These are phyloP conservation scores for Alectura lathami DNA, from an alignment of 2,113 vertebrate genomes.

Conservation along the genomic window DNA sequence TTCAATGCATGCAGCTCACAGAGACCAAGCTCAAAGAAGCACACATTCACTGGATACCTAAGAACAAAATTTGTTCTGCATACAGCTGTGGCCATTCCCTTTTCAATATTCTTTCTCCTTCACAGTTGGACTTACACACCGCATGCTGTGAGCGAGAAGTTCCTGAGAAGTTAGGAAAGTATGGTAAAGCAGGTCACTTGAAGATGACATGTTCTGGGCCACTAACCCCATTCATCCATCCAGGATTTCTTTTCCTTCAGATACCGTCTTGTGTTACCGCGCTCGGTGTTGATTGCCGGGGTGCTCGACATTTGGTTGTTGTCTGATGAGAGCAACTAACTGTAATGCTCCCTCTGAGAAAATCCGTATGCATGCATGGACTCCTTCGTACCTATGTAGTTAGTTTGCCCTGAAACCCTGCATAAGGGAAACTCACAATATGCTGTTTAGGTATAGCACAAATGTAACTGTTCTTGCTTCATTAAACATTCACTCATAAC, in stretches of 20 bases:
- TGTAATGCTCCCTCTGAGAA: constrained; percentile 1
- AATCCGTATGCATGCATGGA: not conserved
- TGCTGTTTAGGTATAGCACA: not conserved
- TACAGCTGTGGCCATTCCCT: not conserved
- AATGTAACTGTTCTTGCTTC: not conserved
- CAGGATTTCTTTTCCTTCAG: not conserved
- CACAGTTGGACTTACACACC: not conserved
- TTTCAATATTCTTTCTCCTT: not conserved
- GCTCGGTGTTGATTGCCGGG: constrained; percentile 16
- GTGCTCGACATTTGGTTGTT: constrained; percentile 8
- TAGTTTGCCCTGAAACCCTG: not conserved
- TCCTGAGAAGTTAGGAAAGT: not conserved
- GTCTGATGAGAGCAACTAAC: constrained; percentile 27
- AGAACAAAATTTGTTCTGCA: not conserved
- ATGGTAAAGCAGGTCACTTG: not conserved
- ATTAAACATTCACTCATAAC: not conserved
- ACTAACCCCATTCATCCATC: not conserved
- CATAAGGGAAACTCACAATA: not conserved
- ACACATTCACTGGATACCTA: rapidly evolving
- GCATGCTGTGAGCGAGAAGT: not conserved
- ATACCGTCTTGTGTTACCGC: constrained; percentile 15
- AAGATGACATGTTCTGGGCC: not conserved
- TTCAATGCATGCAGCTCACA: not conserved
- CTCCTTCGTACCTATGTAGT: not conserved
- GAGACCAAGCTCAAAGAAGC: not conserved